Conservation (phyloP, 2,888 invertebrate species). For the Oasisia sp. region DNA sequence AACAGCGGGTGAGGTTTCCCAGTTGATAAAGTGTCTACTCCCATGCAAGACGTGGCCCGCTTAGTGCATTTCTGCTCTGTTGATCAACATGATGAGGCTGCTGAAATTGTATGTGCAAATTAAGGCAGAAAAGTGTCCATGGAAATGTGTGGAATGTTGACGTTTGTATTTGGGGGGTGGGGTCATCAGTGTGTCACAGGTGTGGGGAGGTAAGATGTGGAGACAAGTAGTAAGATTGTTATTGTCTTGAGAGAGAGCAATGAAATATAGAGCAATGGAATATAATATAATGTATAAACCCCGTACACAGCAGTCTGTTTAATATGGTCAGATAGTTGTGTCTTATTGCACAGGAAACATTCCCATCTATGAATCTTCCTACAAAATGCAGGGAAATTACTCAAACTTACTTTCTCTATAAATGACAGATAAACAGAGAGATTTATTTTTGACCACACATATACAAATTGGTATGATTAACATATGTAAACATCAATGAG, state of each 20-base stretch:
- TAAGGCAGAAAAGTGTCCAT: neutral
- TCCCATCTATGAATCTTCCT: neutral
- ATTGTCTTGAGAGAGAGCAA: neutral
- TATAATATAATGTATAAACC: neutral
- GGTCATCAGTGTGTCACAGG: neutral
- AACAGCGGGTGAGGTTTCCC: neutral
- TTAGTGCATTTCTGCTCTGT: conserved; percentile 4
- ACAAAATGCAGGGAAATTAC: neutral
- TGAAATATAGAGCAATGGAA: no score
- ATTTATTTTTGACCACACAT: no score
- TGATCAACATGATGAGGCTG: neutral
- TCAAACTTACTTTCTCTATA: neutral
- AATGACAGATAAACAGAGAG: no score
- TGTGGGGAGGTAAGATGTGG: neutral
- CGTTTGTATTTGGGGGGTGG: neutral
- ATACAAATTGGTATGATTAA: no score
- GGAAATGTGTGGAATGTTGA: conserved; percentile 12
- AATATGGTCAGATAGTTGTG: neutral
- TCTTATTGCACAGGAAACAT: neutral
- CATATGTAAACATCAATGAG: no score
- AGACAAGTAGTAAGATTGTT: neutral
- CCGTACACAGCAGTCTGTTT: neutral
- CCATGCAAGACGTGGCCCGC: neutral
- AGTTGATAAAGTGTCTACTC: neutral
- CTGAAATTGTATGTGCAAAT: neutral